A percentile compares a stretch with the other conserved stretches of the same genome.
These are phyloP conservation scores for Piprites chloris DNA, from an alignment of 2,113 vertebrate species.

Conservation along the genomic window DNA sequence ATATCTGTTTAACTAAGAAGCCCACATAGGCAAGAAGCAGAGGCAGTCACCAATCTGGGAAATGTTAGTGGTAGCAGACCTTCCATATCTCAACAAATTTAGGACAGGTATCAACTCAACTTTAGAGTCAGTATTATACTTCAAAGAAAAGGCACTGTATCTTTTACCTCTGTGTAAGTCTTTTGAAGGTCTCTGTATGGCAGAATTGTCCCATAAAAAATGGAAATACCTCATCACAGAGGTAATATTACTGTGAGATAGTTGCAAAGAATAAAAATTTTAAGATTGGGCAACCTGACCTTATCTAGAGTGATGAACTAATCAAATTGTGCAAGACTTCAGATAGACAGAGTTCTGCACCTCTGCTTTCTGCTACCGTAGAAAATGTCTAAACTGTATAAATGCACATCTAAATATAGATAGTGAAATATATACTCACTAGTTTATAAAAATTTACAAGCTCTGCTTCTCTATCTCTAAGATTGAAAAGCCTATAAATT, in stretches of 20 bases:
- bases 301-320: not conserved
- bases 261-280: not conserved
- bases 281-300: not conserved
- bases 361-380: not conserved
- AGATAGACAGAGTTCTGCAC: not conserved
- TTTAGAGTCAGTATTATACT: not conserved
- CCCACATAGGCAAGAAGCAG: not conserved
- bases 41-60: not conserved
- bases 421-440: not conserved
- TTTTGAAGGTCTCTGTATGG: not conserved
- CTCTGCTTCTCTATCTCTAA: not conserved
- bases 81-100: not conserved
- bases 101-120: not conserved
- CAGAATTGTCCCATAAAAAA: not conserved
- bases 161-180: not conserved
- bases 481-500: not conserved
- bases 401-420: not conserved
- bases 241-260: not conserved
- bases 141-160: not conserved
- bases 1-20: not conserved
- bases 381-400: not conserved
- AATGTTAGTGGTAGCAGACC: not conserved
- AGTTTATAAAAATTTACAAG: slow-evolving; percentile 3
- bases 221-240: not conserved
- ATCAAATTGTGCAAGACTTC: not conserved